Base-by-base conservation (phyloP, 2,888 invertebrate genomes). In the Lepidonotus clava region DNA sequence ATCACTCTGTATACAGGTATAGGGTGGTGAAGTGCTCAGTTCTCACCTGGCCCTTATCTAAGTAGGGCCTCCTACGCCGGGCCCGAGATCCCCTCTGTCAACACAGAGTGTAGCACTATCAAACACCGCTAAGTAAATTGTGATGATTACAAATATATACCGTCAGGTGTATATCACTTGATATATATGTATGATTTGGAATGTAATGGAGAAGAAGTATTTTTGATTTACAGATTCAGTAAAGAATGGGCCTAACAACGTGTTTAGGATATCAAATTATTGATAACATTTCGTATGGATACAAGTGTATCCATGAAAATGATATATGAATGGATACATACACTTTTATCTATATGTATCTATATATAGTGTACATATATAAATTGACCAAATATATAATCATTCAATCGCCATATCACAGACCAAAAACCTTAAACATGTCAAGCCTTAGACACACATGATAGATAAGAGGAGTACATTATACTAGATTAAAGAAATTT, bases 21-120 rank as follows among this genome's bases (percentile, higher is more conserved):
- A 2, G 21, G 61, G 28, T 11, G 8, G 2, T 2, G 11, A 28
- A 32, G 61, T 61, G 61, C 28, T 61, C 28, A 61, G 61, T n/a
- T 56, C n/a, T 14, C 71, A 36, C 71, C 71, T 71, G 71, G 11
- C 4, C 14, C 71, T 71, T 71, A 38, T 71, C 71, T 71, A 71
- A 36, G 24, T 71, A 24, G 71, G 24, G 34, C 71, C 71, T 36
- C 71, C 71, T 71, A 71, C 71, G 71, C 71, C 38, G 36, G 38
- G 21, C 38, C 36, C 36, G 6, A 18, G 11, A 71, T 71, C 71
- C 71, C 36, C 18, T 38, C n/a, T 34, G 34, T 34, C 34, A 71
- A 34, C n/a, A 34, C 71, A 36, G 71, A n/a, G 24, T 61, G 61
- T 32, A 61, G 24, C 28, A 61, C 28, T 61, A 32, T 28, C 61